Evolutionary conservation across 2,888 invertebrate genomes (phyloP), one percentile per base, ranked within the genome.

Genomic region (Copidosoma aretas): DNA sequence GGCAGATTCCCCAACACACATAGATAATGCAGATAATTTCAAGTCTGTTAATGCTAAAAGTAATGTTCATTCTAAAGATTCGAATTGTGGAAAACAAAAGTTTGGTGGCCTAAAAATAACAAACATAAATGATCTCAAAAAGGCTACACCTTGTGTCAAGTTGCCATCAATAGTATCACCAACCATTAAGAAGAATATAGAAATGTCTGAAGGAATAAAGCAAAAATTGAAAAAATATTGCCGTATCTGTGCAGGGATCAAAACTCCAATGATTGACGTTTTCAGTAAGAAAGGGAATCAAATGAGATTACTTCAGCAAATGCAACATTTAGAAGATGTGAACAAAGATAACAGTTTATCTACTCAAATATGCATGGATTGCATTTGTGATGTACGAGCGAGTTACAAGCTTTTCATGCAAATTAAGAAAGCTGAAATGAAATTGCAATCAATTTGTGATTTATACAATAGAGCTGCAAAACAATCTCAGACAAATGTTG

Each of bases 351-450:
- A 81, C 21, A 80, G 79, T 58, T 73, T 83, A 12, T 79, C 83
- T 0, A 83, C 83, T 10, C 81, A 82, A 68, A 82, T 83, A 79
- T 83, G 83, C 54, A 83, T 83, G 82, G 83, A 83, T 49, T 83
- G 83, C 62, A 83, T 83, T 22, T 83, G 81, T 56, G 83, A 83
- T 71, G 70, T 83, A 8, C 82, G 81, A 73, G 82, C 82, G 80
- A 83, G 83, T 73, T 83, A 83, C 60, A 83, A 82, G 67, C 83
- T 83, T 76, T 83, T 83, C 57, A 80, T 83, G 79, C 83, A 83
- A 67, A 83, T 83, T 4, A 83, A 83, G 59, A 83, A 83, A 60
- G 83, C 83, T 10, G 80, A 83, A 67, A 75, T 82, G 12, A 83
- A 83, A 71, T 73, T 83, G 8, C 78, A 78, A 62, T 80, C 80